Conservation (phyloP, 30 jellyfish, hydroid and myxozoan species). For the Haliclystus octoradiatus region DNA sequence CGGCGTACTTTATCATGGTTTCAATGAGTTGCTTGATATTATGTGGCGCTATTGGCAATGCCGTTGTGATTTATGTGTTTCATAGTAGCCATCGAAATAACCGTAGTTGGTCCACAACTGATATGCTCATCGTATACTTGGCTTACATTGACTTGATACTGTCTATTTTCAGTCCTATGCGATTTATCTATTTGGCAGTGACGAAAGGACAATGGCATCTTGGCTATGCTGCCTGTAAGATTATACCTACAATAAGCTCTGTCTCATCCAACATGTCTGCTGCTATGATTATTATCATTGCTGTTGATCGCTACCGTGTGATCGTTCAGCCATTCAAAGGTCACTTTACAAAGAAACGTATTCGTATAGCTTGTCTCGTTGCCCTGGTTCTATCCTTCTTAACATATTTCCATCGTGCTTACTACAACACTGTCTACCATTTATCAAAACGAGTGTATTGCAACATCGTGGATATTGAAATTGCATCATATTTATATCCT, state of each 20-base stretch:
- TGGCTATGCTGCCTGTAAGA: slow-evolving; percentile 67
- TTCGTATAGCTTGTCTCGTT: slow-evolving; percentile 16
- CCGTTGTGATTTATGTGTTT: too few relatives aligned
- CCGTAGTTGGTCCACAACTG: too few relatives aligned
- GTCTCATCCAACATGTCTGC: slow-evolving; percentile 48
- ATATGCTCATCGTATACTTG: slow-evolving; percentile 37
- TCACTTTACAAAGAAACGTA: slow-evolving; percentile 14
- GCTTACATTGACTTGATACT: slow-evolving; percentile 47
- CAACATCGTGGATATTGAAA: slow-evolving; percentile 7
- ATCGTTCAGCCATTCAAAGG: slow-evolving; percentile 60
- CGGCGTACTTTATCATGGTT: too few relatives aligned
- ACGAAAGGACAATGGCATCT: slow-evolving; percentile 53
- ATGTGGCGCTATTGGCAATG: too few relatives aligned
- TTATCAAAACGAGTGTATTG: too few relatives aligned
- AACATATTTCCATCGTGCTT: slow-evolving; percentile 29
- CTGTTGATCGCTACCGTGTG: slow-evolving; percentile 68
- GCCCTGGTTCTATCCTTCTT: slow-evolving; percentile 15
- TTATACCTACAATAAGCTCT: slow-evolving; percentile 51
- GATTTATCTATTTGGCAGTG: slow-evolving; percentile 31
- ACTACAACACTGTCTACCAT: slow-evolving; percentile 2
- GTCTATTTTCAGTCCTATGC: slow-evolving; percentile 54
- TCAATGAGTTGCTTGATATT: too few relatives aligned
- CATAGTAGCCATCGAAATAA: too few relatives aligned
- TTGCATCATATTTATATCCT: slow-evolving; percentile 36
- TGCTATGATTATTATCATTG: slow-evolving; percentile 62